A percentile compares a stretch with the other conserved stretches of the same genome.
These are phyloP conservation scores for Gopherus evgoodei DNA, from an alignment of 2,113 vertebrate species.

Conservation along the genomic window DNA sequence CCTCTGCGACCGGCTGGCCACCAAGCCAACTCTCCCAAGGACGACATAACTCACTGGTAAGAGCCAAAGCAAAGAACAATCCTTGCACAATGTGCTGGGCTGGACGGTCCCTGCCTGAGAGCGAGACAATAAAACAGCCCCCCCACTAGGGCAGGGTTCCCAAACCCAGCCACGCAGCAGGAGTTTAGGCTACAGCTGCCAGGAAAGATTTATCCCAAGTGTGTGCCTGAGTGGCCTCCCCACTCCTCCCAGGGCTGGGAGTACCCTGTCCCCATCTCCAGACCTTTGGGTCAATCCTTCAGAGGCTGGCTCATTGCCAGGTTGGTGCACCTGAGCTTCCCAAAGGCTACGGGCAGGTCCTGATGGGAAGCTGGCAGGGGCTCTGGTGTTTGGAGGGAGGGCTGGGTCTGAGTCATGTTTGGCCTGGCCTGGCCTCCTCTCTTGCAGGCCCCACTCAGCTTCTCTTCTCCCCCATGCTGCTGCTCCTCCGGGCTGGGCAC, in stretches of 20 bases:
- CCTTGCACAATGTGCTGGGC: neutral
- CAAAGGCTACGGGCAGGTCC: neutral
- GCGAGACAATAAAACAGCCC: too few species aligned
- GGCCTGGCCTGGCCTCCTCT: neutral
- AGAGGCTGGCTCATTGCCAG: neutral
- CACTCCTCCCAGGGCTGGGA: neutral
- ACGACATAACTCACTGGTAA: neutral
- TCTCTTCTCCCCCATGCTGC: neutral
- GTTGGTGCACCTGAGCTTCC: neutral
- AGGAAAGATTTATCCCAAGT: neutral
- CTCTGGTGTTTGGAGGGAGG: too few species aligned
- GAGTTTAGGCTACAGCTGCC: neutral
- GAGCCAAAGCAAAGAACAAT: neutral
- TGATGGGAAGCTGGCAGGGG: neutral
- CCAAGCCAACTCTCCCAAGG: neutral
- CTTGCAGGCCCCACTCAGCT: neutral
- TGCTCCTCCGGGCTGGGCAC: neutral
- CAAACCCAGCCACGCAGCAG: neutral
- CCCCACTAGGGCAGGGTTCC: neutral
- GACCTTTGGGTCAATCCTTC: neutral
- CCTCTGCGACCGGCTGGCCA: neutral
- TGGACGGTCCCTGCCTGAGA: neutral
- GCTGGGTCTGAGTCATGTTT: neutral
- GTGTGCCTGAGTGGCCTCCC: neutral
- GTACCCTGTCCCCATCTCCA: neutral